Conservation (phyloP, 2,797 vertebrate genomes). For the Alfaro cultratus region DNA sequence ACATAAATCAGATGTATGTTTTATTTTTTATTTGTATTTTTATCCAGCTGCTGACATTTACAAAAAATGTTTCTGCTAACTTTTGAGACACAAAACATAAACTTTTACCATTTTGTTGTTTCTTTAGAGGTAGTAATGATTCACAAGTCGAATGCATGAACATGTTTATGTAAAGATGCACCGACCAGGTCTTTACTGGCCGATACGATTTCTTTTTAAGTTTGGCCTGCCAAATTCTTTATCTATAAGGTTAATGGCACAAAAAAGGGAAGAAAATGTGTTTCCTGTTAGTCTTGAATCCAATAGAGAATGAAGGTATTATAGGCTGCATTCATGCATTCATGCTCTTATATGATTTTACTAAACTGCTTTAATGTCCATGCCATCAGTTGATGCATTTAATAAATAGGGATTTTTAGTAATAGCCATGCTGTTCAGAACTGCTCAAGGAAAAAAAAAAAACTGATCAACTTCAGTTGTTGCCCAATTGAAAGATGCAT, state of each 20-base stretch:
- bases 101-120: slow-evolving; percentile 1
- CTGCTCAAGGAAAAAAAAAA: background rate
- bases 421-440: background rate
- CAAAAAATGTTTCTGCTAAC: background rate
- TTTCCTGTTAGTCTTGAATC: background rate
- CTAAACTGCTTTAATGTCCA: background rate
- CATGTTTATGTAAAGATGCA: background rate
- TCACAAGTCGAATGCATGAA: background rate
- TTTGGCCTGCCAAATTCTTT: background rate
- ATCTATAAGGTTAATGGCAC: background rate
- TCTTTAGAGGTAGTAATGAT: background rate
- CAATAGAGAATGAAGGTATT: background rate
- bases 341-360: background rate
- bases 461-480: background rate
- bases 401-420: background rate
- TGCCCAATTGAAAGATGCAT: background rate
- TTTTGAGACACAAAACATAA: slow-evolving; percentile 17
- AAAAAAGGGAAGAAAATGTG: background rate
- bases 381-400: background rate
- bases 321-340: background rate
- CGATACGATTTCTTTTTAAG: background rate
- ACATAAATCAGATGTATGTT: slow-evolving; percentile 36
- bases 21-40: background rate
- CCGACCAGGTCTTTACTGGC: background rate
- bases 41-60: slow-evolving; percentile 1